Conservation (phyloP, 1,140 invertebrate species). For the Euura lappo region DNA sequence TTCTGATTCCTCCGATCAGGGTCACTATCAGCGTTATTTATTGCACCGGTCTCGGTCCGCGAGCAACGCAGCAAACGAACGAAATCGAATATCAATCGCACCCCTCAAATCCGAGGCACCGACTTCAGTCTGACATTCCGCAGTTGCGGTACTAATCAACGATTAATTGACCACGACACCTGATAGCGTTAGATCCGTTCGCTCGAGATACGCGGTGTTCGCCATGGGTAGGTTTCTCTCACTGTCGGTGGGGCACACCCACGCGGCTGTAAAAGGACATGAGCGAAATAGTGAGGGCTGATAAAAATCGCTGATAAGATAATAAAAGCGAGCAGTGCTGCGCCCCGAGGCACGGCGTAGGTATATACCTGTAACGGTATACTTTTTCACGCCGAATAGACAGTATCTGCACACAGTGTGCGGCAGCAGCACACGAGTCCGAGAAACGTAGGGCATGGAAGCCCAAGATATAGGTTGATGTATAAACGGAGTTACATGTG, state of each 20-base stretch:
- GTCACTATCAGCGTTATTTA: slow-evolving; percentile 1
- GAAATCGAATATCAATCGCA: neutral
- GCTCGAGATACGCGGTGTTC: neutral
- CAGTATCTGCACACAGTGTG: neutral
- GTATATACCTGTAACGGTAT: neutral
- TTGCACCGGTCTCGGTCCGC: neutral
- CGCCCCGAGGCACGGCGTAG: neutral
- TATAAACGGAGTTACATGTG: too few relatives aligned
- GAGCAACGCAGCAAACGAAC: neutral
- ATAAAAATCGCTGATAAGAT: neutral
- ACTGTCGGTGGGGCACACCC: neutral
- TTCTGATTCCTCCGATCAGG: slow-evolving; percentile 2
- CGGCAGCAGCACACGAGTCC: too few relatives aligned
- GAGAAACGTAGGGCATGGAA: too few relatives aligned
- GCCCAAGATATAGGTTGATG: too few relatives aligned
- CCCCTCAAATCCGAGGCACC: neutral
- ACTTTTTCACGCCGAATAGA: neutral
- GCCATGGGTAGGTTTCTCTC: neutral
- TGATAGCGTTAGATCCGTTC: slow-evolving; percentile 2
- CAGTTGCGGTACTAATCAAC: neutral
- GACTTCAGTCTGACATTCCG: neutral
- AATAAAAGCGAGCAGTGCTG: neutral
- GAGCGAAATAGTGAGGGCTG: neutral
- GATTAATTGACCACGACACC: slow-evolving; percentile 4
- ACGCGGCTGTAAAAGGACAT: neutral